A percentile compares a stretch with the other conserved stretches of the same genome.
phyloP scores from a whole-genome alignment of 1,140 invertebrate species.

The Drosophila virilis region DNA sequence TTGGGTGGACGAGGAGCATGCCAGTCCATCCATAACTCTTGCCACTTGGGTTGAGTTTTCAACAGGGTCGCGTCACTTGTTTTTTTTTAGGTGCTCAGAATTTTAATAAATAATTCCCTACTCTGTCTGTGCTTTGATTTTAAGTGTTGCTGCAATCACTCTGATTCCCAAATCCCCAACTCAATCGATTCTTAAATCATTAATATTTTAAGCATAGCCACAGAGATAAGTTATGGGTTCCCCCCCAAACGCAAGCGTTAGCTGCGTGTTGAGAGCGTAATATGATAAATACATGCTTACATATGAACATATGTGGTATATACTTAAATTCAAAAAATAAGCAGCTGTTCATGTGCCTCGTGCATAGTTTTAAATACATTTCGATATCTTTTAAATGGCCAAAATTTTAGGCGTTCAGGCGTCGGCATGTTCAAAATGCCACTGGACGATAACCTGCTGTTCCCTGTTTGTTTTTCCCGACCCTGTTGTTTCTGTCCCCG shows the following conservation, averaged over 20 bases:
- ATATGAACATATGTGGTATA: neutral
- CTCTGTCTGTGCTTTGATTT: slow-evolving; percentile 60
- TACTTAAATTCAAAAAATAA: neutral
- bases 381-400: slow-evolving; percentile 20
- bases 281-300: slow-evolving; percentile 17
- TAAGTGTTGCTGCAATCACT: slow-evolving; percentile 71
- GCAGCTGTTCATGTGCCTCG: slow-evolving; percentile 22
- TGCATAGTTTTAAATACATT: neutral
- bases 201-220: slow-evolving; percentile 77
- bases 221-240: slow-evolving; percentile 75
- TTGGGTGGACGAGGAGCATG: slow-evolving; percentile 5
- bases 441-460: slow-evolving; percentile 49
- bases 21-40: slow-evolving; percentile 68
- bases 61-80: slow-evolving; percentile 40
- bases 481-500: neutral
- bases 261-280: slow-evolving; percentile 55
- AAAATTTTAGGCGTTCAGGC: slow-evolving; percentile 5
- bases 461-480: neutral
- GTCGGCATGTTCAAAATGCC: slow-evolving; percentile 43
- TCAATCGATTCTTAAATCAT: slow-evolving; percentile 64
- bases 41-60: slow-evolving; percentile 61
- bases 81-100: slow-evolving; percentile 52
- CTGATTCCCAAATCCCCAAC: slow-evolving; percentile 37
- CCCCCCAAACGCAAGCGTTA: slow-evolving; percentile 42
- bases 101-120: slow-evolving; percentile 60